Conservation (phyloP, 2,113 vertebrate genomes). For the Dolichotis patagonum region DNA sequence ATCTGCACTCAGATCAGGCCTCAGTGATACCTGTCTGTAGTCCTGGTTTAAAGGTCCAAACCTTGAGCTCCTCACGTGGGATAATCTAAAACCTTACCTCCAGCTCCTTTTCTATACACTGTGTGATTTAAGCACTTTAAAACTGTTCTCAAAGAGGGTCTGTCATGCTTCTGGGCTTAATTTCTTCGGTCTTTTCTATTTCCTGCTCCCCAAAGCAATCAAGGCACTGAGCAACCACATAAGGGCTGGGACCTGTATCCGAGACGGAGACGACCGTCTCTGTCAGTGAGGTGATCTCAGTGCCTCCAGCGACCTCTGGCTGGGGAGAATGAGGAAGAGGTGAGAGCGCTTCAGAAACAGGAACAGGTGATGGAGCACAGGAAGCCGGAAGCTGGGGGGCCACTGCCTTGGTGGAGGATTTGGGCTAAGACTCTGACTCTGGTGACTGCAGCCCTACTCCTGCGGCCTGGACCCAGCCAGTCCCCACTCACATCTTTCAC, state of each 20-base stretch:
- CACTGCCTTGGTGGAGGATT: background rate
- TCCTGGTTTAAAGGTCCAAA: background rate
- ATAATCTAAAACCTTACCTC: background rate
- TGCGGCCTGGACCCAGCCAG: background rate
- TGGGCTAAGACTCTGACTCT: background rate
- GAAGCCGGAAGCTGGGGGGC: background rate
- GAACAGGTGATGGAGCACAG: no score
- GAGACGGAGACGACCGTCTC: background rate
- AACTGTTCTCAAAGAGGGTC: background rate
- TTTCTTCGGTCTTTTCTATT: background rate
- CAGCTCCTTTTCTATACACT: background rate
- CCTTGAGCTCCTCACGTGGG: background rate
- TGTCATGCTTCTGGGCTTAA: background rate
- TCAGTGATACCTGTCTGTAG: background rate
- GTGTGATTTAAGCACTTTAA: background rate
- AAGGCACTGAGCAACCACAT: background rate
- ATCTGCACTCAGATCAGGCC: background rate
- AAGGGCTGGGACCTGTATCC: background rate
- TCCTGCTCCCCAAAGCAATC: background rate
- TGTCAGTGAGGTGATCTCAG: background rate
- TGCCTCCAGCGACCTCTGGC: background rate
- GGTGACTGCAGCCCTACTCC: background rate
- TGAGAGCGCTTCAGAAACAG: background rate
- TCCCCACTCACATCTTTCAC: background rate
- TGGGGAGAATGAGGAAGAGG: background rate